Evolutionary conservation across 2,888 invertebrate species (phyloP), one percentile per base, ranked within the genome.

Genomic region (Furcula furcula): DNA sequence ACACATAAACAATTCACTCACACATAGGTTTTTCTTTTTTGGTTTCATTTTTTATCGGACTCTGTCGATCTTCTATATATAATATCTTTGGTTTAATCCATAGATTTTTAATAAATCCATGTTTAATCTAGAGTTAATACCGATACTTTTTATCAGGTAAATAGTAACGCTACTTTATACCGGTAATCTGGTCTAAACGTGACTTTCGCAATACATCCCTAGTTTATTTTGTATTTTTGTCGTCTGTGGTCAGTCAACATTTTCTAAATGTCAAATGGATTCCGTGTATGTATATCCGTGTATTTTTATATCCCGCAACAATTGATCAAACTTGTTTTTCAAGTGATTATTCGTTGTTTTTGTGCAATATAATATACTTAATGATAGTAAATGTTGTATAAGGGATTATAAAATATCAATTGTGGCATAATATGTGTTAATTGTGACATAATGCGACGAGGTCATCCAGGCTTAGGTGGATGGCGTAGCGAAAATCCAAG

Each of bases 401-500:
- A 29, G 38, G 20, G 27, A 12, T 6, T 23, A 16, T 5, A 30
- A 18, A 31, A 0, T 3, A 12, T 40, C 20, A 36, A 14, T 34
- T 37, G 30, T 29, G 31, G 14, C 14, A 19, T 54, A 73, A 51
- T 64, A 79, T 83, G 82, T 56, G 63, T 40, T 75, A 71, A 68
- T 53, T 47, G 48, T 66, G 47, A 43, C 65, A 81, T 58, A 57
- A 88, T 88, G 88, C 76, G 87, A 56, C 85, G 88, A 83, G 86
- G 87, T 85, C 87, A 85, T 62, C 57, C 74, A 53, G 72, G 76
- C 55, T 67, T 71, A 51, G 76, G 82, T 48, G 80, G 81, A 62
- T 87, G 88, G 88, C 75, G 85, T 63, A 76, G 61, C 65, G 87
- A 86, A 55, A 77, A 77, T 69, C 74, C 68, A 19, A 76, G 84